These are phyloP conservation scores for Ophonus ardosiacus DNA, from an alignment of 2,888 invertebrate species.

Conservation along the genomic window DNA sequence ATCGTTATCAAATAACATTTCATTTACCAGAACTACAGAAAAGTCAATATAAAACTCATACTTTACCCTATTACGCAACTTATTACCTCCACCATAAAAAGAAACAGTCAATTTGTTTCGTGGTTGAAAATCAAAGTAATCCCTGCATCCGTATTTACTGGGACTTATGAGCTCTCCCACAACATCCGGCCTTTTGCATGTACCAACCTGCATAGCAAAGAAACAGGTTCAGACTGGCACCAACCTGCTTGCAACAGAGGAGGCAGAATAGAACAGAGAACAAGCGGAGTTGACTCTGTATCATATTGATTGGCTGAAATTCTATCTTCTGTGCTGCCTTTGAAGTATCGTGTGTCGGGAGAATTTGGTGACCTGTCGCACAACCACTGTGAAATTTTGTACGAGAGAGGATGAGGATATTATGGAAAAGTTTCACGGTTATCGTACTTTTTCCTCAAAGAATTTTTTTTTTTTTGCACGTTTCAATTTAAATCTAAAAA, in stretches of 20 bases:
- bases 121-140: constrained; percentile 4
- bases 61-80: background rate
- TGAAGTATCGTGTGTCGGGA: constrained; percentile 49
- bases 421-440: background rate
- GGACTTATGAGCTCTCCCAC: background rate
- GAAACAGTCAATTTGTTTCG: background rate
- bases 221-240: constrained; percentile 19
- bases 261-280: background rate
- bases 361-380: constrained; percentile 14
- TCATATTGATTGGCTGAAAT: constrained; percentile 53
- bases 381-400: constrained; percentile 13
- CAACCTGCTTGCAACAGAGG: too few species aligned
- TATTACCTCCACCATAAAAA: background rate
- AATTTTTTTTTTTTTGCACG: background rate
- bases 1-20: too few species aligned
- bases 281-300: constrained; percentile 25
- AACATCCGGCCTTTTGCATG: background rate
- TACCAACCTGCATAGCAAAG: constrained; percentile 16
- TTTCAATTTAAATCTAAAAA: background rate
- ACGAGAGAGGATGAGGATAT: background rate
- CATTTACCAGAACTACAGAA: too few species aligned
- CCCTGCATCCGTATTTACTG: constrained; percentile 2
- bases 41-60: background rate
- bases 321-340: constrained; percentile 47
- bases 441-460: background rate